Evolutionary conservation across 1,140 invertebrate genomes (phyloP).

Genomic region (Trichonephila clavata): DNA sequence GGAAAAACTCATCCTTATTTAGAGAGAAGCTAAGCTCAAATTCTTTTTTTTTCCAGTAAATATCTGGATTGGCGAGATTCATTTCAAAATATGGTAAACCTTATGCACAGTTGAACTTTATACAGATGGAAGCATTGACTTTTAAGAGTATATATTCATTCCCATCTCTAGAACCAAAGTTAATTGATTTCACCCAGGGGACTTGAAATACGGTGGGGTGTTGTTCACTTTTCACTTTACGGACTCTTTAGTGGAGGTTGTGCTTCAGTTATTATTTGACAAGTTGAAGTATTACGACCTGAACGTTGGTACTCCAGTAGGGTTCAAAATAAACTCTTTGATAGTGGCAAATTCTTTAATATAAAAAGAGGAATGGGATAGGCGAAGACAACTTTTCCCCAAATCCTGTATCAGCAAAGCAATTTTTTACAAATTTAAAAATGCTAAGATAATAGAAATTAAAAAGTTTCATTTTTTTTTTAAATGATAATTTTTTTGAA

Average conservation of each 20-base stretch:
- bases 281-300: constrained; percentile 25
- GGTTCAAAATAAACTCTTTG: neutral
- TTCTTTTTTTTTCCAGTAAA: neutral
- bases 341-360: no score
- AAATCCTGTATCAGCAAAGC: no score
- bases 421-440: no score
- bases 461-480: no score
- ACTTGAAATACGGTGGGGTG: neutral
- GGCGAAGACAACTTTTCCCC: no score
- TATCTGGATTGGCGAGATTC: neutral
- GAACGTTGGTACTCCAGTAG: constrained; percentile 1
- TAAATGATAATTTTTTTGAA: no score
- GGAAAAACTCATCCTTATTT: no score
- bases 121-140: constrained; percentile 69
- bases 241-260: constrained; percentile 42
- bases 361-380: no score
- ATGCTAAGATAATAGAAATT: no score
- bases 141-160: constrained; percentile 54
- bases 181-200: constrained; percentile 69
- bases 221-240: constrained; percentile 31
- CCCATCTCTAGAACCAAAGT: constrained; percentile 18
- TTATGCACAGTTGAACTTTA: neutral
- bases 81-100: constrained; percentile 52
- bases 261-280: constrained; percentile 63
- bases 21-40: neutral